Conservation (phyloP, 1,140 invertebrate species). For the Plectus sambesii region DNA sequence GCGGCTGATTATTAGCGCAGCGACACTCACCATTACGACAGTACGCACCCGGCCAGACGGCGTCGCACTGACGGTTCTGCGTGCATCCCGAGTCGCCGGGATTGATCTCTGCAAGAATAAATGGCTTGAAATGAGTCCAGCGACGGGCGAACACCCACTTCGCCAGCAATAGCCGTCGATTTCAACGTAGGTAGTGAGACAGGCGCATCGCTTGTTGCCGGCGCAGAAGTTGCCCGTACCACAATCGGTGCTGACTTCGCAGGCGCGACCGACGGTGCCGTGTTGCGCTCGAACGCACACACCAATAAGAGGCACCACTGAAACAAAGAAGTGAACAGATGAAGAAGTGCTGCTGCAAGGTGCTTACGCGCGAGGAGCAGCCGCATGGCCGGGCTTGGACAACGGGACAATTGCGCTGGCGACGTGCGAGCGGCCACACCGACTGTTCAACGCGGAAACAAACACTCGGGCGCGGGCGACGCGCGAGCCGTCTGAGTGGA, state of each 20-base stretch:
- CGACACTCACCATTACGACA: conserved; percentile 41
- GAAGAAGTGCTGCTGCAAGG: no score
- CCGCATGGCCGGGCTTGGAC: no score
- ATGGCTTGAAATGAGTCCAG: conserved; percentile 1
- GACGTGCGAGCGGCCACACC: no score
- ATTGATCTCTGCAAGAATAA: conserved; percentile 42
- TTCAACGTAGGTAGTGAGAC: conserved; percentile 44
- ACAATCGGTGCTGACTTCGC: conserved; percentile 42
- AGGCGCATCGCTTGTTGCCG: conserved; percentile 43
- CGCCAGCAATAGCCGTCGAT: conserved; percentile 45
- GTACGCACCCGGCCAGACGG: conserved; percentile 43
- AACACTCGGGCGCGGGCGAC: no score
- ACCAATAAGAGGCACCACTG: no score
- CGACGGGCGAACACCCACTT: conserved; percentile 30
- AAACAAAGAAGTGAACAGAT: no score
- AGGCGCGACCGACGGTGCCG: conserved; percentile 38
- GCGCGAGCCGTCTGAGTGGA: no score
- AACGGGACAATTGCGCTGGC: no score
- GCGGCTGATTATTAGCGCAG: conserved; percentile 44
- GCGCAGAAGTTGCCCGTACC: conserved; percentile 45
- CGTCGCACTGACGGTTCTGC: conserved; percentile 43
- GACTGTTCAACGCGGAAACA: no score
- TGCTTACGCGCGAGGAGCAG: no score
- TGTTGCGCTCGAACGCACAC: conserved; percentile 25
- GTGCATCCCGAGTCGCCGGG: conserved; percentile 44